phyloP scores from a whole-genome alignment of 2,797 vertebrate species.

The Champsocephalus gunnari region DNA sequence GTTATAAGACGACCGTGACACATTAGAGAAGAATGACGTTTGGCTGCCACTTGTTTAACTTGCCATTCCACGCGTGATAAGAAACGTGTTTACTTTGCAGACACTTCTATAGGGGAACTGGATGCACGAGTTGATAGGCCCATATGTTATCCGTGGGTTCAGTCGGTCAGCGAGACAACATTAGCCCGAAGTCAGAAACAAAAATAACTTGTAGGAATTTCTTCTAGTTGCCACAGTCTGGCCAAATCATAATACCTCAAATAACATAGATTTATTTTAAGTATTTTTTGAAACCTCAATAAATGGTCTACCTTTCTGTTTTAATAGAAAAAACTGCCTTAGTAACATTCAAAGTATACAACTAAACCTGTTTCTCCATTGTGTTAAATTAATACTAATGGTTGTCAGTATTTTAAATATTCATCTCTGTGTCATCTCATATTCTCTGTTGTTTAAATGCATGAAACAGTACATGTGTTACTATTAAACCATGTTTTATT shows the following conservation, averaged over 20 bases:
- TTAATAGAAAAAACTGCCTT: neutral
- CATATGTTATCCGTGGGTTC: neutral
- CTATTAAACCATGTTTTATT: neutral
- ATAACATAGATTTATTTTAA: neutral
- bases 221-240: neutral
- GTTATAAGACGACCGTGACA: neutral
- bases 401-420: neutral
- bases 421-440: neutral
- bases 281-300: neutral
- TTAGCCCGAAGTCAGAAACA: neutral
- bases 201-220: neutral
- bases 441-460: neutral
- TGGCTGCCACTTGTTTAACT: slow-evolving; percentile 10
- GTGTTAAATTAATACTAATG: neutral
- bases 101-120: neutral
- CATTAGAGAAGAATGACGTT: neutral
- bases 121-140: slow-evolving; percentile 20
- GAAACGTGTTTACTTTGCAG: slow-evolving; percentile 30
- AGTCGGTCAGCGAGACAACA: neutral
- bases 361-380: neutral
- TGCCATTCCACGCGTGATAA: slow-evolving; percentile 19
- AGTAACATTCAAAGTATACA: neutral
- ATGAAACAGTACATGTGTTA: neutral
- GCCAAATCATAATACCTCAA: neutral
- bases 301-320: neutral